These are phyloP conservation scores for Drosophila recens DNA, from an alignment of 2,888 invertebrate genomes.

Conservation along the genomic window DNA sequence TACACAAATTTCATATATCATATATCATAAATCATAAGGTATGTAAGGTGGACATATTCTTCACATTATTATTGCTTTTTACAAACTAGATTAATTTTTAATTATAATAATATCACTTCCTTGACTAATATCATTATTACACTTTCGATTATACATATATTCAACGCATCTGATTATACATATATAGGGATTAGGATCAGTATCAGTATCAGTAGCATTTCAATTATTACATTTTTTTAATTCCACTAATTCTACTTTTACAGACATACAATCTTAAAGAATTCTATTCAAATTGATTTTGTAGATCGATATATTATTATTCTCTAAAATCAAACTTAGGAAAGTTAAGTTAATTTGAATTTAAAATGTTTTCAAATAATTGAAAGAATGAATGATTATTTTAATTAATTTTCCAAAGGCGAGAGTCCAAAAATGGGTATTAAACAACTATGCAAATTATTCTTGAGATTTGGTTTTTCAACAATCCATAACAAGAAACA, in stretches of 20 bases:
- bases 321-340: no score
- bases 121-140: not conserved
- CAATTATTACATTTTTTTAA: not conserved
- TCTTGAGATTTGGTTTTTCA: no score
- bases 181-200: not conserved
- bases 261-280: not conserved
- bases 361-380: no score
- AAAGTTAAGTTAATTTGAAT: no score
- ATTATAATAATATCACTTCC: not conserved
- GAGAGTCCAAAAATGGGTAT: not conserved
- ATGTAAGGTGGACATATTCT: not conserved
- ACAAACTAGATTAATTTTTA: not conserved
- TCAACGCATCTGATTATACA: not conserved
- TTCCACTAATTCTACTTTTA: not conserved
- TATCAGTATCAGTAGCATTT: not conserved
- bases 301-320: no score
- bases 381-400: no score
- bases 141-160: not conserved
- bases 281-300: not conserved
- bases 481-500: no score
- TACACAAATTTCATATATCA: slow-evolving; percentile 52
- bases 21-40: slow-evolving; percentile 18
- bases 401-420: not conserved
- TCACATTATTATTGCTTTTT: not conserved
- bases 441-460: no score